A percentile compares a stretch with the other conserved stretches of the same genome.
These are phyloP conservation scores for Acronicta leporina DNA, from an alignment of 2,888 invertebrate species.

Conservation along the genomic window DNA sequence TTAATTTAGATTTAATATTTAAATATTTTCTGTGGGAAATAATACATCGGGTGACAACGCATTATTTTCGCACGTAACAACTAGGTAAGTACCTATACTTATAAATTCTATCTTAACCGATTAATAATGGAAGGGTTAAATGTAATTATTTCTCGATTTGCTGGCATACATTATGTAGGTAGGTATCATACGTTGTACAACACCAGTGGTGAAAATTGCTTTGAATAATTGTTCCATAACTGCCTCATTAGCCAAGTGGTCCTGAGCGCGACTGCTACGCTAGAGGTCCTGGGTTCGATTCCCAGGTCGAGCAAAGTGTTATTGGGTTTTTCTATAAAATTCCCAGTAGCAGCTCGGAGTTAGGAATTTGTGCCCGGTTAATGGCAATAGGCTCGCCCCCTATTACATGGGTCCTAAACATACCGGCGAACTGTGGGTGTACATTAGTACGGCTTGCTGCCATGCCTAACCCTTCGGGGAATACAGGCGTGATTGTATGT, in stretches of 20 bases:
- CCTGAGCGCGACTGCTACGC: too few species aligned
- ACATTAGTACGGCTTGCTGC: too few species aligned
- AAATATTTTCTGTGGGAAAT: constrained; percentile 3
- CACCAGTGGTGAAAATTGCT: constrained; percentile 38
- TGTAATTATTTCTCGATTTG: constrained; percentile 46
- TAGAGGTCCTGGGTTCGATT: too few species aligned
- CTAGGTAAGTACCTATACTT: background rate
- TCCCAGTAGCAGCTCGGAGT: too few species aligned
- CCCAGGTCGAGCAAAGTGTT: too few species aligned
- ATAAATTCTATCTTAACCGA: constrained; percentile 33
- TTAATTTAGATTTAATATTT: background rate
- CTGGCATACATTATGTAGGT: constrained; percentile 34
- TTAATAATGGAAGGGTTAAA: constrained; percentile 22
- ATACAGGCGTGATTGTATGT: too few species aligned
- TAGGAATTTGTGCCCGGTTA: too few species aligned
- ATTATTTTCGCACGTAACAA: constrained; percentile 13
- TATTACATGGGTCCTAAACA: too few species aligned
- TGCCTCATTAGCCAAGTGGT: constrained; percentile 34
- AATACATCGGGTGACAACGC: constrained; percentile 5
- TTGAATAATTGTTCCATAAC: constrained; percentile 54
- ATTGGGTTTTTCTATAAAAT: too few species aligned
- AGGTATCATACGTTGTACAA: constrained; percentile 29
- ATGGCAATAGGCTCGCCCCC: too few species aligned
- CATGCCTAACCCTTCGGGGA: too few species aligned
- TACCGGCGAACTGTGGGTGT: too few species aligned